These are phyloP conservation scores for Cisticola juncidis DNA, from an alignment of 2,113 vertebrate genomes.

Conservation along the genomic window DNA sequence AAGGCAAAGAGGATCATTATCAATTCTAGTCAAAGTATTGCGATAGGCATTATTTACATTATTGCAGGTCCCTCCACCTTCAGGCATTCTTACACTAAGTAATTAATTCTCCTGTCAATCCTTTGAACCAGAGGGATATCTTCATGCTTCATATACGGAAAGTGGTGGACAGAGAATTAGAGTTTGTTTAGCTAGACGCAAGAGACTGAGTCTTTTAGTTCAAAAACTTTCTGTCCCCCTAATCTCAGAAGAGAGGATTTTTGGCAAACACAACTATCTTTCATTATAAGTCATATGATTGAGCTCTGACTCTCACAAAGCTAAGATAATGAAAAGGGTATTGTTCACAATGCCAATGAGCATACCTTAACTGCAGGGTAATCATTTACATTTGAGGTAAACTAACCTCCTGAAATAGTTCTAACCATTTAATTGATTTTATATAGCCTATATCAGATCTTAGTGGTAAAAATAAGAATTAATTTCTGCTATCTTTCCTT, in stretches of 20 bases:
- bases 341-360: not conserved
- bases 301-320: not conserved
- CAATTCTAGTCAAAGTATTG: not conserved
- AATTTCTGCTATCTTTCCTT: not conserved
- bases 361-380: not conserved
- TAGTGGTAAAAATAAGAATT: not conserved
- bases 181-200: not conserved
- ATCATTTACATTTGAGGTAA: not conserved
- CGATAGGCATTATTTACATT: not conserved
- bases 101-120: not conserved
- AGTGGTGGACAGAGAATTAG: not conserved
- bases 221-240: not conserved
- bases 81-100: not conserved
- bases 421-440: not conserved
- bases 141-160: not conserved
- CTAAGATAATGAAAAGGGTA: not conserved
- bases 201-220: not conserved
- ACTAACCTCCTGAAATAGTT: not conserved
- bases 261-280: not conserved
- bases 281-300: not conserved
- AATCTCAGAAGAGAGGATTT: not conserved
- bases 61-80: not conserved
- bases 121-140: not conserved
- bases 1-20: not conserved
- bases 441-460: not conserved